phyloP scores from a whole-genome alignment of 2,113 vertebrate species.

The Forbesichthys agassizii region DNA sequence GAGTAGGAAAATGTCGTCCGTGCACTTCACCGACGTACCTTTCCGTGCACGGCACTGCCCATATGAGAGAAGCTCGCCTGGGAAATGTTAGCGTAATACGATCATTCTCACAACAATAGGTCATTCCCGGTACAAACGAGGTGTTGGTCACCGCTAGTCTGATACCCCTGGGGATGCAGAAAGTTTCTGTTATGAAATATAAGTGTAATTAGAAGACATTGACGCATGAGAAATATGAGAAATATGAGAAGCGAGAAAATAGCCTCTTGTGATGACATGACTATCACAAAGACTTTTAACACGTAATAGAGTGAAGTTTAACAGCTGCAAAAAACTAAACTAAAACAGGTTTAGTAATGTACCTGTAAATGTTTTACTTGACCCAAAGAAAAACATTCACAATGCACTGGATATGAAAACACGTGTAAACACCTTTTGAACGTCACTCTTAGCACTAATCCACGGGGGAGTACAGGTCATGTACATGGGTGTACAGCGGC shows the following conservation, averaged over 20 bases:
- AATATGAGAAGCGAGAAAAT: not conserved
- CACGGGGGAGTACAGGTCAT: too few species aligned
- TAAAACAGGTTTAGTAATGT: too few species aligned
- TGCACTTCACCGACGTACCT: slow-evolving; percentile 16
- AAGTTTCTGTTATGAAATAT: slow-evolving; percentile 6
- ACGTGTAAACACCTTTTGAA: too few species aligned
- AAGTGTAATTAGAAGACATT: slow-evolving; percentile 9
- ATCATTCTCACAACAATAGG: slow-evolving; percentile 41
- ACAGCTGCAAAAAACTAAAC: too few species aligned
- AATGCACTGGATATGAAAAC: too few species aligned
- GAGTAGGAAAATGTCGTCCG: slow-evolving; percentile 11
- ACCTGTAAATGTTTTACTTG: too few species aligned
- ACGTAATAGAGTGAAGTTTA: too few species aligned
- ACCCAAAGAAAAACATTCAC: too few species aligned
- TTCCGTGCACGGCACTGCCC: slow-evolving; percentile 4
- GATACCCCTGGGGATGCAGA: slow-evolving; percentile 18
- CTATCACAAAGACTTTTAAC: too few species aligned
- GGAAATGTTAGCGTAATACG: slow-evolving; percentile 26
- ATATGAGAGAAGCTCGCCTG: slow-evolving; percentile 32
- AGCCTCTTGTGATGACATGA: not conserved
- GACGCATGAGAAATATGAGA: not conserved
- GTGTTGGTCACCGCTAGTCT: slow-evolving; percentile 7
- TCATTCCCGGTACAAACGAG: slow-evolving; percentile 8
- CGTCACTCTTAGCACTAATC: too few species aligned
- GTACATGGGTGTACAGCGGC: too few species aligned